Evolutionary conservation across 2,888 invertebrate species (phyloP).

Genomic region (Lithophane ornitopus): DNA sequence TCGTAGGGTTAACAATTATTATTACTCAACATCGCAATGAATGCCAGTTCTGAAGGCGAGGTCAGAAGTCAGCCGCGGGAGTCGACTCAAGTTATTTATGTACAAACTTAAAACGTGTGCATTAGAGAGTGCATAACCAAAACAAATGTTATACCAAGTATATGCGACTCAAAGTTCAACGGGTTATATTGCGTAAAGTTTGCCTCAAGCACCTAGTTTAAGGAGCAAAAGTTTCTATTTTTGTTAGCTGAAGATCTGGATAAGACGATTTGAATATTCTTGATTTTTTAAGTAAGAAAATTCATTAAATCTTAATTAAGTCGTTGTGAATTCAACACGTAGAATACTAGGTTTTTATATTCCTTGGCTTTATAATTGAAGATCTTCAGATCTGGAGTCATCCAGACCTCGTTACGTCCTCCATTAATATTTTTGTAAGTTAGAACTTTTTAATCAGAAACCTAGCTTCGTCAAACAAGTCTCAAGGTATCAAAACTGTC

Average conservation of each 20-base stretch:
- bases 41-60: conserved; percentile 63
- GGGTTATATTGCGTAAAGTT: conserved; percentile 65
- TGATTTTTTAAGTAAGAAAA: conserved; percentile 29
- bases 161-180: conserved; percentile 63
- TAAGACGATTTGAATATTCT: conserved; percentile 44
- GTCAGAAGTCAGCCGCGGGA: conserved; percentile 73
- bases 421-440: not conserved
- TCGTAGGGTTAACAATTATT: conserved; percentile 54
- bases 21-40: conserved; percentile 57
- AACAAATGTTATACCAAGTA: conserved; percentile 66
- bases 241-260: conserved; percentile 44
- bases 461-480: not conserved
- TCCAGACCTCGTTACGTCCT: not conserved
- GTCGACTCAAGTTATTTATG: conserved; percentile 67
- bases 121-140: conserved; percentile 69
- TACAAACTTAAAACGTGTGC: conserved; percentile 67
- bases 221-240: conserved; percentile 53
- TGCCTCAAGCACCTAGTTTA: conserved; percentile 47
- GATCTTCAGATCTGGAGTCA: not conserved
- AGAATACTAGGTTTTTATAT: not conserved
- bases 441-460: conserved; percentile 10
- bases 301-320: conserved; percentile 16
- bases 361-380: not conserved
- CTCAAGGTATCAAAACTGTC: conserved; percentile 4
- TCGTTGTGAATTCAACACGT: not conserved